Conservation (phyloP, 1,140 invertebrate genomes). For the Ooceraea biroi region DNA sequence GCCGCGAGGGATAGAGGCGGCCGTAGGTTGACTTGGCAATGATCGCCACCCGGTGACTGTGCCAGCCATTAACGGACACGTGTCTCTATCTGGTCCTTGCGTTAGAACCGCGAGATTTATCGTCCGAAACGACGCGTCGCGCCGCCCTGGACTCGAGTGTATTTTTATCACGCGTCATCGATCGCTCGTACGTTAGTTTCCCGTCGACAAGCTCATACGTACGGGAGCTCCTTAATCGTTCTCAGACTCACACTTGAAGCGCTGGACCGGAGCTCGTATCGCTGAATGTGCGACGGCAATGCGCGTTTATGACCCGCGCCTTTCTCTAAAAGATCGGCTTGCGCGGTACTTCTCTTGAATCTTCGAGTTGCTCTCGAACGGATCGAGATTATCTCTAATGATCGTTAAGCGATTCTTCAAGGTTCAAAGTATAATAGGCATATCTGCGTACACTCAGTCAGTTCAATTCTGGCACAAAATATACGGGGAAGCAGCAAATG, state of each 20-base stretch:
- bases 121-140: constrained; percentile 53
- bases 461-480: neutral
- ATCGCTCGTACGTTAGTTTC: constrained; percentile 37
- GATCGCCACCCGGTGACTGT: constrained; percentile 85
- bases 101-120: constrained; percentile 75
- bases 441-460: neutral
- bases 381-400: constrained; percentile 39
- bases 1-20: constrained; percentile 73
- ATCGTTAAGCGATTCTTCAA: neutral
- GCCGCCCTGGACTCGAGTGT: constrained; percentile 31
- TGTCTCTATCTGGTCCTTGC: constrained; percentile 81
- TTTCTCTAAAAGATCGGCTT: neutral
- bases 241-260: neutral
- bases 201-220: constrained; percentile 18
- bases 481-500: neutral
- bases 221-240: neutral
- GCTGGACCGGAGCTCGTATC: neutral
- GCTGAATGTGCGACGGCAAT: neutral
- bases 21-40: constrained; percentile 82
- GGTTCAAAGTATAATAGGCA: constrained; percentile 21
- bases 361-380: neutral
- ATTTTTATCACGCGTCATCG: constrained; percentile 60
- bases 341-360: neutral
- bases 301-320: neutral
- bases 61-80: constrained; percentile 85